These are phyloP conservation scores for Sturnus vulgaris DNA, from an alignment of 2,113 vertebrate species.

Conservation along the genomic window DNA sequence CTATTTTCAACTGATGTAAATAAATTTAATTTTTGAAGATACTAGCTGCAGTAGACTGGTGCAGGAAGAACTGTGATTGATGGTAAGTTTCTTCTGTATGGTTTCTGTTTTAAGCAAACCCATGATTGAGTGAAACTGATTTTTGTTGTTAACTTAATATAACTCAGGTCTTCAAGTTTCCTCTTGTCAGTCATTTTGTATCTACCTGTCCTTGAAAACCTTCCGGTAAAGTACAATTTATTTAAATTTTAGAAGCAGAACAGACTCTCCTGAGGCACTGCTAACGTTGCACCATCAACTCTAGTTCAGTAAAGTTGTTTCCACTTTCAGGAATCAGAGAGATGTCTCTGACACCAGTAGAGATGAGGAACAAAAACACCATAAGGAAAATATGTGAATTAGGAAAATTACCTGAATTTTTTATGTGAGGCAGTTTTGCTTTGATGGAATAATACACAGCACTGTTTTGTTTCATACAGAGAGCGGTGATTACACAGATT, in stretches of 20 bases:
- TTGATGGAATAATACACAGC: neutral
- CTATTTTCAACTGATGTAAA: neutral
- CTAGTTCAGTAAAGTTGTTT: neutral
- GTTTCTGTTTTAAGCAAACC: neutral
- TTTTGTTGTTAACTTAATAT: neutral
- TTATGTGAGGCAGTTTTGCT: neutral
- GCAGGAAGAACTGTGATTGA: neutral
- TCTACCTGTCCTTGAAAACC: neutral
- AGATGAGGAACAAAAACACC: neutral
- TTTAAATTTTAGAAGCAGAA: neutral
- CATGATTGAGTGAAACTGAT: rapidly evolving
- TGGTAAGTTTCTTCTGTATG: neutral
- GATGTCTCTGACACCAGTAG: neutral
- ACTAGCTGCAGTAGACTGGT: neutral
- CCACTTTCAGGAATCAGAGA: neutral
- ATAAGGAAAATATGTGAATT: neutral
- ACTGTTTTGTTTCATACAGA: slow-evolving; percentile 62
- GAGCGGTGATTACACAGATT: slow-evolving; percentile 84
- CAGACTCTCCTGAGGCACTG: neutral
- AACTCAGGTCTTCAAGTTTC: neutral
- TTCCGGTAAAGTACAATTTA: neutral
- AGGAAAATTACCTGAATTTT: neutral
- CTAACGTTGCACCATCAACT: rapidly evolving
- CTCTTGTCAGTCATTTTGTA: neutral
- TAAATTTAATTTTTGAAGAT: neutral